phyloP scores from a whole-genome alignment of 2,113 vertebrate species.

The Serinus canaria region DNA sequence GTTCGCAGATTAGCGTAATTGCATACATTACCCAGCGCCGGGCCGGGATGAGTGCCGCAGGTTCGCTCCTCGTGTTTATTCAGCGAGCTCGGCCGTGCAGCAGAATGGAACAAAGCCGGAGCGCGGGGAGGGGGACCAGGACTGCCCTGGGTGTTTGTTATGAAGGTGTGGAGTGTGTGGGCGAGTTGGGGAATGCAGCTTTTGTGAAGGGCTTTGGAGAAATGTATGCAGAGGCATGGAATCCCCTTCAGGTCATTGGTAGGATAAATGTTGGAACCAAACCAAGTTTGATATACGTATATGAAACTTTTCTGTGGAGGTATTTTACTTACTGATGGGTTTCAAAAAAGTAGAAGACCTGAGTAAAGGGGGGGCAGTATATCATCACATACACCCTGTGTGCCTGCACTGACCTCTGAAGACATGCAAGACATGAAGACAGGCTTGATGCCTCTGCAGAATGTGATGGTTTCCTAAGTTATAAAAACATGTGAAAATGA shows the following conservation, averaged over 20 bases:
- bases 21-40: background rate
- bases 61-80: background rate
- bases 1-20: conserved; percentile 12
- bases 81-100: background rate
- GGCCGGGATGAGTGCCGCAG: background rate
- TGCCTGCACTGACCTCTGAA: background rate
- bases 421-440: rapidly evolving
- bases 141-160: background rate
- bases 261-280: background rate
- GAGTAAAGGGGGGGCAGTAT: background rate
- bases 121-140: background rate
- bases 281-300: background rate
- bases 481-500: background rate
- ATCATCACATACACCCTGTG: rapidly evolving
- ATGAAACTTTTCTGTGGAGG: background rate
- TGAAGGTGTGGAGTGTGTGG: background rate
- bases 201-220: background rate
- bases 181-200: background rate
- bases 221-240: background rate
- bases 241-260: background rate
- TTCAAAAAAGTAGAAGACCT: background rate
- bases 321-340: background rate
- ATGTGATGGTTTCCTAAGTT: rapidly evolving
- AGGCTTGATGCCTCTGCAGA: background rate
- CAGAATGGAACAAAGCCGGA: background rate